A percentile compares a stretch with the other conserved stretches of the same genome.
These are phyloP conservation scores for Brachionus plicatilis DNA, from an alignment of 1,140 invertebrate species.

Conservation along the genomic window DNA sequence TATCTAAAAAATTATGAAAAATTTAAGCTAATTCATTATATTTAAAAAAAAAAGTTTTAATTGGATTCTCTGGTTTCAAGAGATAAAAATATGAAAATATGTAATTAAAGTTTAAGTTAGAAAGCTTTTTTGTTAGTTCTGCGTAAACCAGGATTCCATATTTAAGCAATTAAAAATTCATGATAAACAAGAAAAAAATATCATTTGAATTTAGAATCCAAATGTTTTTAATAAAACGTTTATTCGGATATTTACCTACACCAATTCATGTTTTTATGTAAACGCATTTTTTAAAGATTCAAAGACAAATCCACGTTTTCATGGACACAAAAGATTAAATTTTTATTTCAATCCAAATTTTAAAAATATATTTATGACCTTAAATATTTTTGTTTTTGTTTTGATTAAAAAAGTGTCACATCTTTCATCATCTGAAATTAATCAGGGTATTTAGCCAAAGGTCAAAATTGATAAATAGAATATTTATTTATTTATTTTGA, in stretches of 20 bases:
- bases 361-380: neutral
- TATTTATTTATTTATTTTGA: slow-evolving; percentile 4
- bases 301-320: neutral
- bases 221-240: neutral
- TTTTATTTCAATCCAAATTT: neutral
- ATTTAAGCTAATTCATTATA: neutral
- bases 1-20: neutral
- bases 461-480: slow-evolving; percentile 26
- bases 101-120: neutral
- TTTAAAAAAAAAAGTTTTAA: neutral
- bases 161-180: slow-evolving; percentile 14
- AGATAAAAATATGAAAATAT: neutral
- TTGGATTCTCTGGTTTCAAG: neutral
- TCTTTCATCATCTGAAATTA: slow-evolving; percentile 28
- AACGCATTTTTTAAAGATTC: neutral
- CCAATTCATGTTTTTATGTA: neutral
- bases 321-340: neutral
- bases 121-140: neutral
- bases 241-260: neutral
- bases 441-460: slow-evolving; percentile 22
- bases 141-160: neutral
- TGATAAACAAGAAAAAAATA: neutral
- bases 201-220: neutral
- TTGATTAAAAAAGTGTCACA: slow-evolving; percentile 9
- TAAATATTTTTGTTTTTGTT: slow-evolving; percentile 11